Base-by-base conservation (phyloP, 2,113 vertebrate genomes). In the Ranitomeya imitator region DNA sequence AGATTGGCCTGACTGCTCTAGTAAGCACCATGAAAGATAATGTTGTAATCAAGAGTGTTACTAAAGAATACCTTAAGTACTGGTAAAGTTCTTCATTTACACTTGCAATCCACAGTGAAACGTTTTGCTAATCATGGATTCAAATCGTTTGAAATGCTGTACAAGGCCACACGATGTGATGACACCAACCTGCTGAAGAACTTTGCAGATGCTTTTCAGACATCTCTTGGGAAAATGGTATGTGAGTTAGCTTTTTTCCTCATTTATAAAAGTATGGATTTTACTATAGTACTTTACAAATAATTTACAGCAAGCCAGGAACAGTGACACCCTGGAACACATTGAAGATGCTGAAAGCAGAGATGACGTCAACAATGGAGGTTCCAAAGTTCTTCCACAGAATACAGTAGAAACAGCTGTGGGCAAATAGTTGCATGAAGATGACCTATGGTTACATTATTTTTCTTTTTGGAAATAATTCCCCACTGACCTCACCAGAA, bases 101-200 rank as follows among this genome's bases (percentile, higher is more conserved):
- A 19, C 45, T 69, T 84, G 52, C n/a, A 74, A 76, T 88, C 94
- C 90, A 87, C 92, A 99, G 98, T 97, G 92, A 99, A 99, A 91
- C 96, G 98, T 71, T 94, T 99, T 84, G 98, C 98, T 85, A 99
- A 99, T 93, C 96, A 97, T 7, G 98, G 98, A 1, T 96, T 97
- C 91, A 99, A 99, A 89, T 97, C 97, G 11, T 99, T 99, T 92
- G 98, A 99, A 93, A 98, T 98, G 97, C 85, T 97, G 13, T 99
- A 99, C 90, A 98, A 97, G 94, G 96, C 97, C 10, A 97, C 97
- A 52, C 96, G 95, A 52, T 99, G 98, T 91, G 97, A 99, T 57
- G 97, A 99, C 82, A 92, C 76, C 15, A 94, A 93, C 73, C 93
- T 99, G 89, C 91, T 99, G 55, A 97, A 96, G 90, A 95, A 95